Percentiles rank a stretch among this genome's conserved stretches.
Evolutionary conservation across 2,113 vertebrate species (phyloP).

Genomic region (Limnothrissa miodon): DNA sequence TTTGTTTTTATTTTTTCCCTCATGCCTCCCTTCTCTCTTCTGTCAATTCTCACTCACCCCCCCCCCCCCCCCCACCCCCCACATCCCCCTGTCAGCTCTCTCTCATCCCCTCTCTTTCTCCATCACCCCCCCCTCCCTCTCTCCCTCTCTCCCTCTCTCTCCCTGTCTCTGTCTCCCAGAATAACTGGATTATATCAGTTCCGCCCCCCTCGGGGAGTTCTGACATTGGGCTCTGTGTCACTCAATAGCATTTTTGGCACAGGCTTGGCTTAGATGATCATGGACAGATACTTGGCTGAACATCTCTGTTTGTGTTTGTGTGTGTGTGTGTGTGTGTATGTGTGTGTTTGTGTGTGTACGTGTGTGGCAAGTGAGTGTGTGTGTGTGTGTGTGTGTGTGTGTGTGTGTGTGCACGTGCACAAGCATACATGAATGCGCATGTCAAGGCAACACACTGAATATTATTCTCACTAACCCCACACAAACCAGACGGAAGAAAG

Average conservation of each 20-base stretch:
- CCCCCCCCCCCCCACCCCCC: not conserved
- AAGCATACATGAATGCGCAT: too few species aligned
- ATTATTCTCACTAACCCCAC: too few species aligned
- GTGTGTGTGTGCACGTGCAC: not conserved
- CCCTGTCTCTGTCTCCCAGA: not conserved
- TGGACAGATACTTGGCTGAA: not conserved
- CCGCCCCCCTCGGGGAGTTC: not conserved
- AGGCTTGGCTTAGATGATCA: not conserved
- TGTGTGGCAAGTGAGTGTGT: not conserved
- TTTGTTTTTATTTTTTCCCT: too few species aligned
- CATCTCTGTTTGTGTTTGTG: not conserved
- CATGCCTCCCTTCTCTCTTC: too few species aligned
- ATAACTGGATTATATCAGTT: not conserved
- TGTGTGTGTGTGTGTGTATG: too few species aligned
- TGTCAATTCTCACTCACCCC: not conserved
- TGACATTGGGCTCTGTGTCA: not conserved
- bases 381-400: slow-evolving; percentile 11
- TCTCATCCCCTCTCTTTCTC: not conserved
- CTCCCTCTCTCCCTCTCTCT: not conserved
- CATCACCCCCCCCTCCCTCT: not conserved
- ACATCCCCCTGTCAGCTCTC: too few species aligned
- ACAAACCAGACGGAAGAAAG: too few species aligned
- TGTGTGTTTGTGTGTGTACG: too few species aligned
- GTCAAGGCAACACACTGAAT: not conserved
- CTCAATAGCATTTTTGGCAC: not conserved